Conservation (phyloP, 2,113 vertebrate genomes). For the Gadus macrocephalus region DNA sequence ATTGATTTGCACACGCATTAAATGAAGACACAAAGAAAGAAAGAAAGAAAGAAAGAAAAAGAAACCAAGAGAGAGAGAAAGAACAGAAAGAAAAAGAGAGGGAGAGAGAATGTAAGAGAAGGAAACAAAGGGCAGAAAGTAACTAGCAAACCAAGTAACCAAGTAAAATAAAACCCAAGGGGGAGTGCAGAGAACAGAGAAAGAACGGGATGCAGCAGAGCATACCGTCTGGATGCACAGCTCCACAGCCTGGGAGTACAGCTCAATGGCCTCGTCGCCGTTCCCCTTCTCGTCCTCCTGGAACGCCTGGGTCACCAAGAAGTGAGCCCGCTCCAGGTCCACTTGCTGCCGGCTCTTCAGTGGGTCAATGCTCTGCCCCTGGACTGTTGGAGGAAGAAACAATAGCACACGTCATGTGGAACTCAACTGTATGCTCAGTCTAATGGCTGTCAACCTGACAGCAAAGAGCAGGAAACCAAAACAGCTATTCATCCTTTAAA, state of each 20-base stretch:
- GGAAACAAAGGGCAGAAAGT: too few species aligned
- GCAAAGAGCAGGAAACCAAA: too few species aligned
- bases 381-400: constrained; percentile 67
- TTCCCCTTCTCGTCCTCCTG: constrained; percentile 95
- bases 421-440: too few species aligned
- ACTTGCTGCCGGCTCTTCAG: constrained; percentile 92
- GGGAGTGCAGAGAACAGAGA: too few species aligned
- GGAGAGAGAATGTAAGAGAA: not conserved
- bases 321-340: constrained; percentile 92
- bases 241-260: constrained; percentile 95
- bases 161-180: too few species aligned
- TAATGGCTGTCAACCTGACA: too few species aligned
- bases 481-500: too few species aligned
- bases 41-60: not conserved
- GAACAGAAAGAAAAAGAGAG: not conserved
- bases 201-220: constrained; percentile 10
- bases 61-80: not conserved
- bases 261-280: constrained; percentile 86
- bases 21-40: not conserved
- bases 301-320: constrained; percentile 96
- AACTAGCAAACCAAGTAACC: too few species aligned
- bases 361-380: constrained; percentile 85
- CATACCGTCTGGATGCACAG: constrained; percentile 92
- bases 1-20: not conserved
- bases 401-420: not conserved